Base-by-base conservation (phyloP, 2,797 vertebrate species). In the Oryzias dopingdopingensis region DNA sequence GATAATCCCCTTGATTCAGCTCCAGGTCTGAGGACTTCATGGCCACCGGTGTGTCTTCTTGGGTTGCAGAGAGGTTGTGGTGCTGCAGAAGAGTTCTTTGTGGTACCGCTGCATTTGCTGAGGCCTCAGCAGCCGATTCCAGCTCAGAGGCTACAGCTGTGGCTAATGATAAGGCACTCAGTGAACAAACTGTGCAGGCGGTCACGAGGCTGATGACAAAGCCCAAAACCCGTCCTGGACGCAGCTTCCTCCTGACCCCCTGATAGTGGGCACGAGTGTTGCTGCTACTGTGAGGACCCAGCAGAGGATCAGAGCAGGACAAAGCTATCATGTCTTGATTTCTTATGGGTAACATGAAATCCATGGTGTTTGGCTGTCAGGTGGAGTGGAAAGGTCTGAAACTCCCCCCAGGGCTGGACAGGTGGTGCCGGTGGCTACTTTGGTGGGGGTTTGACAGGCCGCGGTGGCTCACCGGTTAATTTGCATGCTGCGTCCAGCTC, bases 81-180 rank as follows among this genome's bases (percentile, higher is more conserved):
- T 92, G 76, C 71, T 94, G 94, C 82, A 97, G 91, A 55, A 97
- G 93, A 92, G 94, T 96, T 90, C 96, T 94, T 73, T 91, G 92
- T 84, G 77, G 91, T 43, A 86, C 62, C 0, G 14, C 71, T 18
- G 63, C 75, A 22, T 81, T 79, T 14, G 67, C 79, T 42, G 82
- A 81, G 32, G 73, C 80, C n/a, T 80, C 72, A 2, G n/a, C 48
- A 1, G 20, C 16, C 2, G 63, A 67, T 22, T 68, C 67, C 42
- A 56, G 63, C 64, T 72, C 70, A 18, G 24, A 44, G 40, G 65
- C 65, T 64, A 68, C 77, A 7, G 73, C 52, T 64, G 82, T 91
- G 67, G 65, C 88, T 84, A 93, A 88, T 55, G 92, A 91, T 83
- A 97, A 96, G 95, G 95, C 95, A 95, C 94, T 93, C 88, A 93